Percentiles rank a stretch among this genome's conserved stretches.
These are phyloP conservation scores for Ceratotherium simum DNA, from an alignment of 2,113 vertebrate species.

Conservation along the genomic window DNA sequence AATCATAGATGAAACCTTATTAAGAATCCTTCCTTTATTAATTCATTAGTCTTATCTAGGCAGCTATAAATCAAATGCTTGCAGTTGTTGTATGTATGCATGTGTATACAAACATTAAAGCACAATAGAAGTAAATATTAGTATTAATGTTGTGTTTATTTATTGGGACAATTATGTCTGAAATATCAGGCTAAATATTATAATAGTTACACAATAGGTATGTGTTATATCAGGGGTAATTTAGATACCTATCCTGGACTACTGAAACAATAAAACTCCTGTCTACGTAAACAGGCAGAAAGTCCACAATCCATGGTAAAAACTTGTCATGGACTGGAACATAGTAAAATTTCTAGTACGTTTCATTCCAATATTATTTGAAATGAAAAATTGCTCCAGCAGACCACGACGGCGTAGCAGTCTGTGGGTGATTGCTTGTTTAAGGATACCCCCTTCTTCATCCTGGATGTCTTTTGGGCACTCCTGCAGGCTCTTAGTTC, in stretches of 20 bases:
- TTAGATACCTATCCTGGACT: background rate
- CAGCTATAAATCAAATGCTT: background rate
- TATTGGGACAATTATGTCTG: background rate
- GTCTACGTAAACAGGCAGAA: background rate
- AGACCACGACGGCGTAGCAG: background rate
- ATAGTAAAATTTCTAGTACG: slow-evolving; percentile 5
- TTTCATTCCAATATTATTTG: slow-evolving; percentile 9
- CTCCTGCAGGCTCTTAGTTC: background rate
- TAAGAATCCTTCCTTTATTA: background rate
- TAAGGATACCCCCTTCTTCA: background rate
- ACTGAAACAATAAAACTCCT: background rate
- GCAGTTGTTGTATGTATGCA: background rate
- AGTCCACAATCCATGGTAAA: background rate
- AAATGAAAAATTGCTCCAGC: background rate
- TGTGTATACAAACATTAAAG: background rate
- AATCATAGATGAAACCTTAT: background rate
- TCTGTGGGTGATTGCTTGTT: background rate
- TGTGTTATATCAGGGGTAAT: background rate
- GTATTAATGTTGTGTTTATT: background rate
- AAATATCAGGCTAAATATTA: slow-evolving; percentile 1
- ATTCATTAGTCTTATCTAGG: background rate
- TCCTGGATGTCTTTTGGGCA: background rate
- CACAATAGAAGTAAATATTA: background rate
- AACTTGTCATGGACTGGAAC: background rate
- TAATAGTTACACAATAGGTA: background rate